phyloP scores from a whole-genome alignment of 1,140 invertebrate genomes.

The Microvelia longipes region DNA sequence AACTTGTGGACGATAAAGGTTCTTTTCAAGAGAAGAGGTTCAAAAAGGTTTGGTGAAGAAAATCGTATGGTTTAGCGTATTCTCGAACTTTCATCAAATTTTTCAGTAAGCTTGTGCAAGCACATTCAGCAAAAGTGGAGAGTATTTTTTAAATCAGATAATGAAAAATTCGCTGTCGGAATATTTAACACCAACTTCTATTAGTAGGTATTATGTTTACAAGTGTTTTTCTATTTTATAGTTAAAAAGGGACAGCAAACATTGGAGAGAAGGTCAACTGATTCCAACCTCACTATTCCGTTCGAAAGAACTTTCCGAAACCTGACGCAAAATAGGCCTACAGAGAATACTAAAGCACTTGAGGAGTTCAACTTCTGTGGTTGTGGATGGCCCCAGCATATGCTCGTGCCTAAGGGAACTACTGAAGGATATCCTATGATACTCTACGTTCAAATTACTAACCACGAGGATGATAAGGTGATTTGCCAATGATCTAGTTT shows the following conservation, averaged over 20 bases:
- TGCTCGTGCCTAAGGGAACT: conserved; percentile 60
- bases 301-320: conserved; percentile 46
- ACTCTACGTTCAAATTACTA: conserved; percentile 66
- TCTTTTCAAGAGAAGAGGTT: too few species aligned
- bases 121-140: too few species aligned
- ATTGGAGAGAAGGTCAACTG: conserved; percentile 36
- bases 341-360: conserved; percentile 22
- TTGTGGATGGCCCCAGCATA: conserved; percentile 75
- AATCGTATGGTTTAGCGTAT: too few species aligned
- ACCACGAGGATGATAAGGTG: conserved; percentile 52
- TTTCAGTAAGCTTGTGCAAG: too few species aligned
- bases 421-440: conserved; percentile 48
- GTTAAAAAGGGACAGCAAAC: conserved; percentile 39
- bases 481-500: too few species aligned
- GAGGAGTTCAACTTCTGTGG: conserved; percentile 54
- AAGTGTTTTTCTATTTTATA: conserved; percentile 26
- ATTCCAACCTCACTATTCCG: conserved; percentile 48
- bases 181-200: too few species aligned
- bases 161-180: too few species aligned
- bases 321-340: conserved; percentile 30
- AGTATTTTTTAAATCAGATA: too few species aligned
- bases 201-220: too few species aligned
- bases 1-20: too few species aligned
- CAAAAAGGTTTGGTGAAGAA: too few species aligned
- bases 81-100: too few species aligned